phyloP scores from a whole-genome alignment of 2,113 vertebrate genomes.

The Himantopus leucocephalus region DNA sequence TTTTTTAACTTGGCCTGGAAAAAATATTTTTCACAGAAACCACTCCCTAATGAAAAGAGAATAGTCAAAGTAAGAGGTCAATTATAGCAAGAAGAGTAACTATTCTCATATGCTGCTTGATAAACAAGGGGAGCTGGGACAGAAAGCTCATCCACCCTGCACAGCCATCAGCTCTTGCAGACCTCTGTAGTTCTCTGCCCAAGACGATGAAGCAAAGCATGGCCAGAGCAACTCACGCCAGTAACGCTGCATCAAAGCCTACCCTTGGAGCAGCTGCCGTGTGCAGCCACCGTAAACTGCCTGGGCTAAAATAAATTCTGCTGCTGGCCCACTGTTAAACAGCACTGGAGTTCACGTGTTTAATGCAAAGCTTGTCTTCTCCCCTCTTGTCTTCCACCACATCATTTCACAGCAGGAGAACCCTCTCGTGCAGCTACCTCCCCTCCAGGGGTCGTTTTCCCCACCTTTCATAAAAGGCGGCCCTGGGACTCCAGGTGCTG shows the following conservation, averaged over 20 bases:
- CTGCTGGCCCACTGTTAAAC: not conserved
- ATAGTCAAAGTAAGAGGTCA: not conserved
- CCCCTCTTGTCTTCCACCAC: not conserved
- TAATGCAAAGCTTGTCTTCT: not conserved
- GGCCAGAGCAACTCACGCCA: not conserved
- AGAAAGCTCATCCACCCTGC: not conserved
- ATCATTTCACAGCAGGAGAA: not conserved
- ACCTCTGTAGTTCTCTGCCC: not conserved
- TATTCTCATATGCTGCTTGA: not conserved
- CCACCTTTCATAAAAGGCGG: rapidly evolving
- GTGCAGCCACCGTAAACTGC: not conserved
- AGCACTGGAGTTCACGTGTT: rapidly evolving
- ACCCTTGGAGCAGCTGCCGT: not conserved
- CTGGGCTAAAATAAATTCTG: not conserved
- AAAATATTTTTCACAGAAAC: not conserved
- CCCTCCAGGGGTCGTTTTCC: rapidly evolving
- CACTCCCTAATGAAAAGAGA: not conserved
- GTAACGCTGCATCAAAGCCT: no score
- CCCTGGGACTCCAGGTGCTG: not conserved
- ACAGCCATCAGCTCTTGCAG: not conserved
- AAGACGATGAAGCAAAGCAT: not conserved
- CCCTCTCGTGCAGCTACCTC: rapidly evolving
- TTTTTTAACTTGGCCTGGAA: no score
- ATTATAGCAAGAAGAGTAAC: not conserved
- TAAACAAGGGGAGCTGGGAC: not conserved